Base-by-base conservation (phyloP, 2,113 vertebrate genomes). In the Oophaga pumilio region DNA sequence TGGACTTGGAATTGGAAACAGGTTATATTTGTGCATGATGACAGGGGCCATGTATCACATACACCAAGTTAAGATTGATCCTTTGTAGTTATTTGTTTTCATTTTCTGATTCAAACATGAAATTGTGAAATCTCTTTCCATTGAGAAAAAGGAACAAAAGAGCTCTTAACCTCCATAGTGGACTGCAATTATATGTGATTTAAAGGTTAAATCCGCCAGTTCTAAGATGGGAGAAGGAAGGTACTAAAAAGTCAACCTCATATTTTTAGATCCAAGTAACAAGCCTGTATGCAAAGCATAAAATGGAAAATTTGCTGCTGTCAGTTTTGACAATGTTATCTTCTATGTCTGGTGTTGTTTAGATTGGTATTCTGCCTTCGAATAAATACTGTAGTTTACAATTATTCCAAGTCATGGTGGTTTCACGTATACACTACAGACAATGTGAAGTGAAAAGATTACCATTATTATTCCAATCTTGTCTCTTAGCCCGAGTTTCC, bases 61-160 rank as follows among this genome's bases (percentile, higher is more conserved):
- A 33, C 8, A 26, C 11, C 53, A 15, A 17, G 22, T 53, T 77
- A 57, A 17, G 43, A 24, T 50, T 82, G 22, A 64, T 33, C 9
- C 15, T 14, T 53, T 69, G 60, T 62, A 24, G 22, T 62, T 18
- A 24, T 82, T 83, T 83, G n/a, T 49, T 53, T 71, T 53, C 9
- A 53, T 84, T 84, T 84, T 71, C 50, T 84, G 10, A 49, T 82
- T 82, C 80, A 26, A 15, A 50, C 50, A 69, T 84, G 24, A 69
- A 53, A 53, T 84, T 84, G 22, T 62, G n/a, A 69, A 53, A 53
- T 9, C 14, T 15, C 8, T 69, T 69, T 71, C n/a, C 8, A 56
- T 28, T 84, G 28, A 18, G 22, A 82, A n/a, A 52, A 69, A 15
- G 77, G 56, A 33, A 28, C 26, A 15, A 56, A 60, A 28, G 24